Percentiles rank a stretch among this genome's conserved stretches.
These are phyloP conservation scores for Malurus elegans DNA, from an alignment of 2,113 vertebrate genomes.

Conservation along the genomic window DNA sequence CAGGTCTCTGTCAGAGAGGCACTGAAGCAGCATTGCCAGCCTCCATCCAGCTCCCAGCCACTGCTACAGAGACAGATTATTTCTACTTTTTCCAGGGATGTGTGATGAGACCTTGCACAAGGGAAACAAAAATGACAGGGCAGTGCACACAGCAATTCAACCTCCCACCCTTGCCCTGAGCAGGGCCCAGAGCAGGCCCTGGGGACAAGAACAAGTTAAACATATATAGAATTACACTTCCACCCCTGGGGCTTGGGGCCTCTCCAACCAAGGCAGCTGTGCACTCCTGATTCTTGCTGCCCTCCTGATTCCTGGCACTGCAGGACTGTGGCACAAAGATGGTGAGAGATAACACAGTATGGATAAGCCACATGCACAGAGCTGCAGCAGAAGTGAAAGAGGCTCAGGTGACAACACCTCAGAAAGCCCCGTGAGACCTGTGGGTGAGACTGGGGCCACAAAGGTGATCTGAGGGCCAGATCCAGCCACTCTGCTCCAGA, in stretches of 20 bases:
- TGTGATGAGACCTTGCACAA: neutral
- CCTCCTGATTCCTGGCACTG: neutral
- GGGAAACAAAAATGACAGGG: neutral
- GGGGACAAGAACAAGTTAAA: neutral
- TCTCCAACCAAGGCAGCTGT: neutral
- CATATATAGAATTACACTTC: neutral
- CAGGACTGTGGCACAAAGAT: neutral
- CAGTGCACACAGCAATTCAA: neutral
- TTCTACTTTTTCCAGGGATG: neutral
- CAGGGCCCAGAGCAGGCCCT: neutral
- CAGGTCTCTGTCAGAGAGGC: neutral
- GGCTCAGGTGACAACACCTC: rapidly evolving
- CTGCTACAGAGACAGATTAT: neutral
- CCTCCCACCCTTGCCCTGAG: neutral
- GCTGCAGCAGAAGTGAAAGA: neutral
- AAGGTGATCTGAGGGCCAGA: neutral
- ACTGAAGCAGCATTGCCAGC: neutral
- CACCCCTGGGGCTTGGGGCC: neutral
- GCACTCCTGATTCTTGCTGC: neutral
- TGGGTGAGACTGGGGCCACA: neutral
- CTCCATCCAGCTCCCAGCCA: neutral
- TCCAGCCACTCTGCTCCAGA: neutral
- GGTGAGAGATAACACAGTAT: rapidly evolving
- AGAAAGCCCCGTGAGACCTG: neutral
- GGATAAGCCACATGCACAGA: neutral